Evolutionary conservation across 2,888 invertebrate genomes (phyloP).

Genomic region (Oscheius sp.): DNA sequence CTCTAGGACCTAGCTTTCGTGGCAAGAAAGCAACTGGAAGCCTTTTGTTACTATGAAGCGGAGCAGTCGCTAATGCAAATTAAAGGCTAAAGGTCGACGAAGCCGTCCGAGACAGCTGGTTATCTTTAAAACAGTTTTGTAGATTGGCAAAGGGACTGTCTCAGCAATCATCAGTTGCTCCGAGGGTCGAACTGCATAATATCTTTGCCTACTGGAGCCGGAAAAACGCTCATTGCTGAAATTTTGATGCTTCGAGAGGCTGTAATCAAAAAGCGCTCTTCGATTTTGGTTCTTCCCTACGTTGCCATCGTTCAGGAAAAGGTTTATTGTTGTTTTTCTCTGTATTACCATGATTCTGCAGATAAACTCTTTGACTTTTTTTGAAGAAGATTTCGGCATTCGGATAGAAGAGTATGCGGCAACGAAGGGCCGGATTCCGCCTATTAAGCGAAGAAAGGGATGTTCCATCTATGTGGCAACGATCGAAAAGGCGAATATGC

Average conservation of each 20-base stretch:
- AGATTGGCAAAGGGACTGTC: slow-evolving; percentile 96
- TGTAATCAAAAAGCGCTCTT: slow-evolving; percentile 84
- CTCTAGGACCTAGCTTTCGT: too few relatives aligned
- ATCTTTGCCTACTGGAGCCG: slow-evolving; percentile 94
- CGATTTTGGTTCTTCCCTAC: slow-evolving; percentile 89
- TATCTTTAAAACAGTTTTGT: neutral
- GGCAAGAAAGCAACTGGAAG: too few relatives aligned
- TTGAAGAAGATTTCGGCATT: slow-evolving; percentile 88
- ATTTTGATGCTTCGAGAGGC: slow-evolving; percentile 89
- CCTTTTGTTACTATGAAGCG: too few relatives aligned
- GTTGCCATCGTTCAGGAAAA: slow-evolving; percentile 98
- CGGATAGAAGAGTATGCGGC: slow-evolving; percentile 94
- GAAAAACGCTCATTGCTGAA: slow-evolving; percentile 96
- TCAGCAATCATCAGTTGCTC: slow-evolving; percentile 83
- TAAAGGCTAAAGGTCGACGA: too few relatives aligned
- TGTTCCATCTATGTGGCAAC: slow-evolving; percentile 90
- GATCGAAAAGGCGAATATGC: slow-evolving; percentile 89
- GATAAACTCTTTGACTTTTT: slow-evolving; percentile 86
- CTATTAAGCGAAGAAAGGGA: slow-evolving; percentile 82
- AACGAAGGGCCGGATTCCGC: slow-evolving; percentile 81
- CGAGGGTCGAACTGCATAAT: slow-evolving; percentile 87
- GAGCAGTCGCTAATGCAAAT: too few relatives aligned
- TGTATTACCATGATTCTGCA: slow-evolving; percentile 72
- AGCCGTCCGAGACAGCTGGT: neutral
- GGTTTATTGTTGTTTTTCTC: slow-evolving; percentile 76